Percentiles rank a stretch among this genome's conserved stretches.
Evolutionary conservation across 2,797 vertebrate species (phyloP).

Genomic region (Scomberomorus guttatus): DNA sequence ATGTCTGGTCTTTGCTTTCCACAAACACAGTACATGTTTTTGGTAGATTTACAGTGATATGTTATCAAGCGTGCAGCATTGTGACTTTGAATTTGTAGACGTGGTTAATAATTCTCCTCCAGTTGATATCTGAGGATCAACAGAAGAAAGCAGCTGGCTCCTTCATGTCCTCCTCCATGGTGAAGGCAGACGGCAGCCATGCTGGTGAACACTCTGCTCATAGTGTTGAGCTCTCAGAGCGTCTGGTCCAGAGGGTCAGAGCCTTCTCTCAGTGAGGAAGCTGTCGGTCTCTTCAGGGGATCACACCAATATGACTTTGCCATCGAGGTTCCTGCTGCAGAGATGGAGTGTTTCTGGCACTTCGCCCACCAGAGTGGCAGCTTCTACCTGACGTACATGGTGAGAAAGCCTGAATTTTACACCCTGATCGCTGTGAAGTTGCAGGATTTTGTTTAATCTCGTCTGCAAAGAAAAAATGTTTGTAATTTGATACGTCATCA

Average conservation of each 20-base stretch:
- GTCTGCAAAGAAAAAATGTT: not conserved
- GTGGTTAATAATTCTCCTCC: constrained; percentile 85
- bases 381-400: constrained; percentile 90
- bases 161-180: not conserved
- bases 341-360: constrained; percentile 89
- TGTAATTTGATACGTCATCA: accelerated
- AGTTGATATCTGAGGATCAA: constrained; percentile 18
- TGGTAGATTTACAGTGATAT: not conserved
- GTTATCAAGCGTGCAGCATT: not conserved
- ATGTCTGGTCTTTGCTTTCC: too few species aligned
- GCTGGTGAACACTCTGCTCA: constrained; percentile 36
- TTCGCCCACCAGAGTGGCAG: constrained; percentile 85
- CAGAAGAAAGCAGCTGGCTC: not conserved
- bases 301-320: constrained; percentile 87
- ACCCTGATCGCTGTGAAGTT: not conserved
- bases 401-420: constrained; percentile 53
- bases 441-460: not conserved
- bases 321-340: constrained; percentile 73
- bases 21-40: not conserved
- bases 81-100: not conserved
- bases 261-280: constrained; percentile 17
- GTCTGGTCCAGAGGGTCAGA: constrained; percentile 75
- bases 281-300: constrained; percentile 73
- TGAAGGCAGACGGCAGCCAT: constrained; percentile 14
- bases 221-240: constrained; percentile 47